Evolutionary conservation across 2,797 vertebrate genomes (phyloP), one percentile per base, ranked within the genome.

Genomic region (Lacerta bilineata): DNA sequence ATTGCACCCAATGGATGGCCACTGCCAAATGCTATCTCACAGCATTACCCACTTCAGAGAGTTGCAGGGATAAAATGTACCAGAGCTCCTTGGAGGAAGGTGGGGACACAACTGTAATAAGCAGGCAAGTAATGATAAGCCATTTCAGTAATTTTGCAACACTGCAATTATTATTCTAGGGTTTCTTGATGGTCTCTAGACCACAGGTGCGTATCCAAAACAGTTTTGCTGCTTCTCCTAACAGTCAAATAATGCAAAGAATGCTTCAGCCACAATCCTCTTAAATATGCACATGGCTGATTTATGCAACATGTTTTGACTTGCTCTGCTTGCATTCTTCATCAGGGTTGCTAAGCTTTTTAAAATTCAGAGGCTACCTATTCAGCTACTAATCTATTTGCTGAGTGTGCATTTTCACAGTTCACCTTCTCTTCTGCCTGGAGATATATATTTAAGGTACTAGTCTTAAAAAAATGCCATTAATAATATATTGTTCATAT

Each of bases 361-460:
- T 87, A 81, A 80, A 87, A 71, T 69, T 66, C 55, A 86, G 61
- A 87, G 6, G 69, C 43, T n/a, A 86, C 89, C 66, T 87, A 93
- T 85, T 92, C 74, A 85, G 29, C 59, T 82, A 69, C 79, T 69
- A 25, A 74, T 80, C 83, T 90, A 82, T 94, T 88, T 93, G 91
- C 89, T 92, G 90, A 94, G 78, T 90, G 89, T 87, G 90, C 84
- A 86, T 80, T 90, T n/a, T 41, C 79, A 36, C 55, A 85, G 66
- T 46, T 85, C 79, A 61, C 29, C 41, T 80, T 75, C 41, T 46
- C 23, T 41, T 18, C 50, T 36, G 4, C 3, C 23, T 64, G 20
- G 68, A 36, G 23, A 23, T 80, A 72, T 74, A 59, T 43, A 2
- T 64, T 72, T 39, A 46, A 36, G 61, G 79, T 8, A 41, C 27